These are phyloP conservation scores for Pseudomyrmex dendroicus DNA, from an alignment of 1,140 invertebrate genomes.

Conservation along the genomic window DNA sequence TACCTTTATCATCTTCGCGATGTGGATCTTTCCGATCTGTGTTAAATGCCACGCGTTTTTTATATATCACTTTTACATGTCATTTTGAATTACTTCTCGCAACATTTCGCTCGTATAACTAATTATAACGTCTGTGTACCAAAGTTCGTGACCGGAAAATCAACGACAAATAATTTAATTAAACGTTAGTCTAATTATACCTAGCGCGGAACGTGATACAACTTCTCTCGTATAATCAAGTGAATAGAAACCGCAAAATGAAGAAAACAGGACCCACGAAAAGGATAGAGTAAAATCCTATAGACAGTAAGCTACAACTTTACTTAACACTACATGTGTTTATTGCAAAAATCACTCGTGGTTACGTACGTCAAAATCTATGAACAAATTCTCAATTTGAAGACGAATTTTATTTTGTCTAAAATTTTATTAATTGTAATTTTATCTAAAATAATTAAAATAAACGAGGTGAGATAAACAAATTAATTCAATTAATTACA, in stretches of 20 bases:
- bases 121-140: conserved; percentile 22
- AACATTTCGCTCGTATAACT: not conserved
- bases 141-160: conserved; percentile 30
- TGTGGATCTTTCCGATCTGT: too few relatives aligned
- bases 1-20: too few relatives aligned
- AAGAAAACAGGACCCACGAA: not conserved
- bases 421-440: too few relatives aligned
- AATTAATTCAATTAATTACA: not conserved
- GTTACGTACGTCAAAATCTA: too few relatives aligned
- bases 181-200: conserved; percentile 38
- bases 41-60: too few relatives aligned
- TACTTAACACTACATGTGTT: not conserved
- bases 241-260: conserved; percentile 29
- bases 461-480: too few relatives aligned
- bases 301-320: not conserved
- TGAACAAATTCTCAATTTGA: too few relatives aligned
- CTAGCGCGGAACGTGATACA: not conserved
- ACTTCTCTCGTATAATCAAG: not conserved
- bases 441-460: too few relatives aligned
- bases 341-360: not conserved
- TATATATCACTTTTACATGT: too few relatives aligned
- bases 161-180: conserved; percentile 47
- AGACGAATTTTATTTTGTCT: too few relatives aligned
- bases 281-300: conserved; percentile 7
- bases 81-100: too few relatives aligned